Conservation (phyloP, 2,797 vertebrate species). For the Naso thynnoides region DNA sequence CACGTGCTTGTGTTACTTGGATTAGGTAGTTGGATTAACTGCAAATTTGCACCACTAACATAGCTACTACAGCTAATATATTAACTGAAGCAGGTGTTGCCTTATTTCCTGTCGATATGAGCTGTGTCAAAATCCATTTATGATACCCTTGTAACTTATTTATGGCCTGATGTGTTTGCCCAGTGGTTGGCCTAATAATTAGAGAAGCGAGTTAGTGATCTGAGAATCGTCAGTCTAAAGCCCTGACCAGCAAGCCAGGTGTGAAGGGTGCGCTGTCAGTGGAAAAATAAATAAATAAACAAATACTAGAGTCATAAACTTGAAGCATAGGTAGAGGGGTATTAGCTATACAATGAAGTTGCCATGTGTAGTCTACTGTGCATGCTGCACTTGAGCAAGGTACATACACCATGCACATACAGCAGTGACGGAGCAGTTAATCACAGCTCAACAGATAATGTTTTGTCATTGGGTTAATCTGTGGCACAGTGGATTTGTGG, state of each 20-base stretch:
- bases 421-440: constrained; percentile 19
- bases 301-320: no score
- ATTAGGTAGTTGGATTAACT: constrained; percentile 17
- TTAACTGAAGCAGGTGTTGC: neutral
- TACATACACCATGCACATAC: neutral
- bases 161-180: no score
- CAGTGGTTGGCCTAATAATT: no score
- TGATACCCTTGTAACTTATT: neutral
- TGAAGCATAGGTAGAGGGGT: no score
- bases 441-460: neutral
- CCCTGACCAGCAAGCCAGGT: no score
- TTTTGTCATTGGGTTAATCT: constrained; percentile 18
- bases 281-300: no score
- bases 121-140: neutral
- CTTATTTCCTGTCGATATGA: neutral
- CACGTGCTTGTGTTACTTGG: neutral
- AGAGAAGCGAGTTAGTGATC: no score
- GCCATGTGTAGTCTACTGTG: neutral
- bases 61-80: no score
- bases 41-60: neutral
- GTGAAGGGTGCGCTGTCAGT: no score
- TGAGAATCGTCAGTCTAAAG: no score
- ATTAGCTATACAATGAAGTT: neutral
- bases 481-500: no score
- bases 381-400: neutral